Base-by-base conservation (phyloP, 2,113 vertebrate species). In the Phalacrocorax brasilianus region DNA sequence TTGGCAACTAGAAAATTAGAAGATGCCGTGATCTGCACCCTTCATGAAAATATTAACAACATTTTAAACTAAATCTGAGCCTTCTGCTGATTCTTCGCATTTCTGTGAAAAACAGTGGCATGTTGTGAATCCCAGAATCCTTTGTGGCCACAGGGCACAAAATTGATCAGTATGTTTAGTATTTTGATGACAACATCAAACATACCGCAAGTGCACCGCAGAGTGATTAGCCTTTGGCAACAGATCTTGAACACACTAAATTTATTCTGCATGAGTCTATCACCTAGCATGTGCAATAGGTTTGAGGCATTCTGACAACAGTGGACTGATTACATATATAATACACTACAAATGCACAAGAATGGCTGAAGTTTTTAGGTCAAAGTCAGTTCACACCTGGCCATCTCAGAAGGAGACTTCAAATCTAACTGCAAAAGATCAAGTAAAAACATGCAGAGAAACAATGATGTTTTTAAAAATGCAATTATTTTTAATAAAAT, bases 131-230 rank as follows among this genome's bases (percentile, higher is more conserved):
- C 68, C 45, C 88, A 91, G 73, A 86, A 80, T 77, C 90, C 73
- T 89, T 19, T 47, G 49, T 26, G 68, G 63, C 76, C 77, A 93
- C 40, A 47, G 53, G 66, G 87, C 78, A 94, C 21, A 83, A 56
- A 59, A 73, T 70, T 44, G 63, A 94, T 89, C 84, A 86, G 58
- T 40, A 65, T n/a, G 35, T 70, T 94, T 86, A 76, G 49, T 86
- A 86, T 91, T 94, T 89, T 61, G 73, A 95, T 89, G 88, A 79
- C 88, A 94, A 85, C 61, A 85, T 81, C 77, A 93, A 80, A 40
- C 45, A 77, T 61, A 84, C 45, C 14, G 8, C 68, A 80, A 89
- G 63, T 12, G 68, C 45, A 80, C 42, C 70, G 50, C 81, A 53
- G 88, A 91, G 15, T 8, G 26, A 93, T 93, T 77, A 77, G 85